Evolutionary conservation across 2,888 invertebrate genomes (phyloP).

Genomic region (Lycia hirtaria): DNA sequence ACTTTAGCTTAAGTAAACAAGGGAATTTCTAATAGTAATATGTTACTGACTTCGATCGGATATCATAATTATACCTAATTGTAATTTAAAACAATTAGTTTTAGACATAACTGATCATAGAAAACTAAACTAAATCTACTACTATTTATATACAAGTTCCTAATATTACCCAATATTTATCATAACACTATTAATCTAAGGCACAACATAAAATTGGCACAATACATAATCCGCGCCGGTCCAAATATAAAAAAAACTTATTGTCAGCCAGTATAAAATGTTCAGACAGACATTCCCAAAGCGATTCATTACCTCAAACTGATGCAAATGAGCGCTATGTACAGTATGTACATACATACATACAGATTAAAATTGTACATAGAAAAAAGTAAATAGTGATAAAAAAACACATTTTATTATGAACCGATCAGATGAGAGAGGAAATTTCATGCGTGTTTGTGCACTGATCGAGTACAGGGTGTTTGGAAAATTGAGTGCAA

Average conservation of each 20-base stretch:
- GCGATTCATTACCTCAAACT: conserved; percentile 44
- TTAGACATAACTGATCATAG: too few species aligned
- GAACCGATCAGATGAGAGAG: conserved; percentile 73
- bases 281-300: conserved; percentile 44
- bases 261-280: conserved; percentile 1
- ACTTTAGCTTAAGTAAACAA: too few species aligned
- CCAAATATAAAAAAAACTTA: background rate
- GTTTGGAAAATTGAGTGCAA: conserved; percentile 35
- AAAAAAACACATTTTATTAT: conserved; percentile 85
- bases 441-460: conserved; percentile 61
- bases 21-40: too few species aligned
- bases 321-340: conserved; percentile 50
- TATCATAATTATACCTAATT: too few species aligned
- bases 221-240: background rate
- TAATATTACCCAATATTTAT: too few species aligned
- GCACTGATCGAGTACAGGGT: conserved; percentile 65
- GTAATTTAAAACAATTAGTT: too few species aligned
- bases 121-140: background rate
- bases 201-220: background rate
- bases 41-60: too few species aligned
- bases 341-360: conserved; percentile 52
- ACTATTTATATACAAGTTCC: too few species aligned
- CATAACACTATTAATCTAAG: background rate
- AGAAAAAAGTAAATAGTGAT: conserved; percentile 85
- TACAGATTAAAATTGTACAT: conserved; percentile 70